Percentiles rank a stretch among this genome's conserved stretches.
These are phyloP conservation scores for Pseudopipra pipra DNA, from an alignment of 2,113 vertebrate species.

Conservation along the genomic window DNA sequence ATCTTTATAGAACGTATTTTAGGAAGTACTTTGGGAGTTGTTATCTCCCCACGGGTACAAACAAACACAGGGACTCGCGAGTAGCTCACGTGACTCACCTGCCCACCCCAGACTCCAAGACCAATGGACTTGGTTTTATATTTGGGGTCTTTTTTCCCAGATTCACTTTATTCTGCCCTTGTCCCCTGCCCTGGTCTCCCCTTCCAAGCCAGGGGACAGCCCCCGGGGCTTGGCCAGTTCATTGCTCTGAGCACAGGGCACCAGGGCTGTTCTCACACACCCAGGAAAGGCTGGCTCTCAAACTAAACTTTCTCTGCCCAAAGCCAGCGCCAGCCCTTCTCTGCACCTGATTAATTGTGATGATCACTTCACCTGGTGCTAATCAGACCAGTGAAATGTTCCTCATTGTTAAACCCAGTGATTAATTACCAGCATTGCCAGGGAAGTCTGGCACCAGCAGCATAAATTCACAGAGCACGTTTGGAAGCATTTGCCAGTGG, in stretches of 20 bases:
- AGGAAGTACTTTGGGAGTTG: not conserved
- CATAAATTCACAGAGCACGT: slow-evolving; percentile 18
- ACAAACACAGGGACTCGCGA: accelerated
- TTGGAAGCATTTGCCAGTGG: slow-evolving; percentile 32
- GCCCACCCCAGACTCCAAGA: not conserved
- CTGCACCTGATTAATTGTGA: not conserved
- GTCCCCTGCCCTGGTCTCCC: not conserved
- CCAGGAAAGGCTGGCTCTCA: not conserved
- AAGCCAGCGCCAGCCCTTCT: not conserved
- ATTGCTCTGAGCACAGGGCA: accelerated
- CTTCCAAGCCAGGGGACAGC: not conserved
- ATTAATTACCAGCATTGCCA: slow-evolving; percentile 50
- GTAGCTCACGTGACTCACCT: accelerated
- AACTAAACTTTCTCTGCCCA: not conserved
- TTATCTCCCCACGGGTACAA: accelerated
- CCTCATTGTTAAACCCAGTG: slow-evolving; percentile 37
- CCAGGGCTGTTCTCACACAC: not conserved
- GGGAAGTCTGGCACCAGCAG: slow-evolving; percentile 35
- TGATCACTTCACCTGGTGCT: slow-evolving; percentile 57
- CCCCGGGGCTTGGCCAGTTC: not conserved
- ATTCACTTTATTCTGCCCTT: not conserved
- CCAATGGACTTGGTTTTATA: not conserved
- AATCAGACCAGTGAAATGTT: slow-evolving; percentile 34
- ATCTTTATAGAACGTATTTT: not conserved
- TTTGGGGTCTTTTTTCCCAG: not conserved